Percentiles rank a stretch among this genome's conserved stretches.
phyloP scores from a whole-genome alignment of 1,140 invertebrate species.

The Drosophila takahashii region DNA sequence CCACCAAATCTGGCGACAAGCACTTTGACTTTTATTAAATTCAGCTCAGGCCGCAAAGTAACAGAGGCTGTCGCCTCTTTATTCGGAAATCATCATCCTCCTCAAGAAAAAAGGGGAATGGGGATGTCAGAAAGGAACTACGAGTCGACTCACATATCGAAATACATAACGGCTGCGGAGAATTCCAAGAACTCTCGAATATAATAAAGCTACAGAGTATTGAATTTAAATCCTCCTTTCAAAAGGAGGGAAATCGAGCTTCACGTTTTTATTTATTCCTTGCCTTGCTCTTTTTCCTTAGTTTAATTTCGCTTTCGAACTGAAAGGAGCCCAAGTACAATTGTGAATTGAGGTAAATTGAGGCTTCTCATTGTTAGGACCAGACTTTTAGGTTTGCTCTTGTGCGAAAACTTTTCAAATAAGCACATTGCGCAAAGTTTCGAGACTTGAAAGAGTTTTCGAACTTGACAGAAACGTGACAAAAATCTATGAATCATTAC shows the following conservation, averaged over 20 bases:
- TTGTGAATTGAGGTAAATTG: constrained; percentile 16
- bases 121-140: not conserved
- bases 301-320: constrained; percentile 2
- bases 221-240: constrained; percentile 11
- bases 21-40: constrained; percentile 40
- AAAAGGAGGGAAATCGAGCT: not conserved
- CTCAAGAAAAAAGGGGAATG: not conserved
- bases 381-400: constrained; percentile 12
- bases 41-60: constrained; percentile 27
- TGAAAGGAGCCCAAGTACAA: constrained; percentile 7
- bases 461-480: too few species aligned
- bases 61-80: constrained; percentile 4
- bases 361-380: constrained; percentile 17
- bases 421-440: not conserved
- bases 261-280: not conserved
- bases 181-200: not conserved
- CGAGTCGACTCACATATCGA: not conserved
- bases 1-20: constrained; percentile 35
- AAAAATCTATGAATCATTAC: too few species aligned
- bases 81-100: not conserved
- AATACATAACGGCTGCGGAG: constrained; percentile 3
- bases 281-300: not conserved
- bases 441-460: not conserved
- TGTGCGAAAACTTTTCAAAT: not conserved
- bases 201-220: constrained; percentile 2